These are phyloP conservation scores for Patiria pectinifera DNA, from an alignment of 53 echinoderm and acorn worm species.

Conservation along the genomic window DNA sequence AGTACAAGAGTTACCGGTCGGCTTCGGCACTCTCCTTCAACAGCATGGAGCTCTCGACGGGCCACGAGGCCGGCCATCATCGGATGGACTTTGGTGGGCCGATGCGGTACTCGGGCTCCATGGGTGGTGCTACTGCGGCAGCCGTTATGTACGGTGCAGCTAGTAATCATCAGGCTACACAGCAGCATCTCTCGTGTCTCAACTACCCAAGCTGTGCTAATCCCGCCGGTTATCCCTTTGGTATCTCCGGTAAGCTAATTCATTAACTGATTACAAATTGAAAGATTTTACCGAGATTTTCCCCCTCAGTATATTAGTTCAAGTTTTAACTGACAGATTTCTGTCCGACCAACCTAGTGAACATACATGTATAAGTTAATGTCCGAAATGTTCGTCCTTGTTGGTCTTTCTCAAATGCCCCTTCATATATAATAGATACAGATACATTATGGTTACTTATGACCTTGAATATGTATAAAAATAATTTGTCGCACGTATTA, in stretches of 20 bases:
- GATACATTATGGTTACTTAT: no score
- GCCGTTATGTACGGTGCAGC: slow-evolving; percentile 56
- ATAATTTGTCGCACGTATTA: no score
- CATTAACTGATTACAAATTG: not conserved
- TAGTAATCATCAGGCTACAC: slow-evolving; percentile 58
- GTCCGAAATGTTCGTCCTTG: no score
- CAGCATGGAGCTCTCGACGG: slow-evolving; percentile 62
- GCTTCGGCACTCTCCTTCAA: slow-evolving; percentile 38
- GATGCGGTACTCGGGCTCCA: slow-evolving; percentile 51
- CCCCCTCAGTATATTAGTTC: no score
- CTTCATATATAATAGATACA: no score
- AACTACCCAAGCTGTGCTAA: slow-evolving; percentile 66
- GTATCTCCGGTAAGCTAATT: slow-evolving; percentile 51
- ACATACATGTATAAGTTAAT: no score
- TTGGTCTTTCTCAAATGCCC: no score
- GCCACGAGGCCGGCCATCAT: slow-evolving; percentile 41
- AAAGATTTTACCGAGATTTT: no score
- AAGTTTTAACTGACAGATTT: no score
- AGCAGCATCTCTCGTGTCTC: slow-evolving; percentile 62
- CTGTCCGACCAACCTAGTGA: no score
- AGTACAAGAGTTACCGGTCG: slow-evolving; percentile 18
- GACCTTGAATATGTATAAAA: no score
- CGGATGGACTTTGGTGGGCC: slow-evolving; percentile 54
- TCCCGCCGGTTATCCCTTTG: slow-evolving; percentile 63
- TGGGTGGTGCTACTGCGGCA: slow-evolving; percentile 42